phyloP scores from a whole-genome alignment of 2,113 vertebrate genomes.

The Microtus pennsylvanicus region DNA sequence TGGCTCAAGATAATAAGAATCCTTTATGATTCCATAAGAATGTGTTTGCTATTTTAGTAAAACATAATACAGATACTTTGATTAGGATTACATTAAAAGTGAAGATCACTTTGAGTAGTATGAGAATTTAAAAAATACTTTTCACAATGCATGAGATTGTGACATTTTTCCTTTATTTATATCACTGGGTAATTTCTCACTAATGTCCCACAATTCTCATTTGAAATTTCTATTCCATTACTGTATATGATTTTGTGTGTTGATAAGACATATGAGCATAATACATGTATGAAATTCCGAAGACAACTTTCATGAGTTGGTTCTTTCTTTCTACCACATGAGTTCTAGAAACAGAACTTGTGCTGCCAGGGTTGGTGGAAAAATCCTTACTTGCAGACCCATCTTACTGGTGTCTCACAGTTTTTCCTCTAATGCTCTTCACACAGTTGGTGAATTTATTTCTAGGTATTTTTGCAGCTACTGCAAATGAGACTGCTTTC shows the following conservation, averaged over 20 bases:
- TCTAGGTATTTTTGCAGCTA: neutral
- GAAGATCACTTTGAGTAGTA: neutral
- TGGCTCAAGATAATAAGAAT: neutral
- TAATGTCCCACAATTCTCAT: neutral
- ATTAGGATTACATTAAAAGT: neutral
- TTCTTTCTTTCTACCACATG: neutral
- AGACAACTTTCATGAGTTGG: neutral
- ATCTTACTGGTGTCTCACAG: neutral
- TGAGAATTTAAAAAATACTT: neutral
- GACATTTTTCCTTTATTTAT: neutral
- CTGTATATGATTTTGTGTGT: neutral
- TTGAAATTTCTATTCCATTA: neutral
- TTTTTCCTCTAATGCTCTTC: neutral
- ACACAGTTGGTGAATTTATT: neutral
- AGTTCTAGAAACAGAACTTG: neutral
- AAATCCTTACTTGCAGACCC: neutral
- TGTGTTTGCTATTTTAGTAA: neutral
- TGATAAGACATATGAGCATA: neutral
- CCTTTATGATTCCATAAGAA: neutral
- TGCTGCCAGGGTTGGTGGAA: neutral
- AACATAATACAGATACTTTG: neutral
- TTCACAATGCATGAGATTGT: neutral
- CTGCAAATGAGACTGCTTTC: neutral
- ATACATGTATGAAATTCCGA: neutral
- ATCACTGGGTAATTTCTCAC: neutral